Base-by-base conservation (phyloP, 2,888 invertebrate species). In the Catocala sponsa region DNA sequence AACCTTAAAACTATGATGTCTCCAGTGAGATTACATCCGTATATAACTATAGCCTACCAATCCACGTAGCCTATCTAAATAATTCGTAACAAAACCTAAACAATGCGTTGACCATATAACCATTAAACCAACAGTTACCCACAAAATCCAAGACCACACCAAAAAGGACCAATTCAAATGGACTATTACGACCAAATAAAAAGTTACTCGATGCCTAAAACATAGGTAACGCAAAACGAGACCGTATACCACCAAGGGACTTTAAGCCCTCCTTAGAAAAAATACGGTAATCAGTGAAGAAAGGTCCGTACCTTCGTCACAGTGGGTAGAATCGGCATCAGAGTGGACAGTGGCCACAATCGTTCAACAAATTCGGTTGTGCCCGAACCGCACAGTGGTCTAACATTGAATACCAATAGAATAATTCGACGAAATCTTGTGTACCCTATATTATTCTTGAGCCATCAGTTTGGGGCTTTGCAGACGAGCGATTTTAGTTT, bases 351-450 rank as follows among this genome's bases (percentile, higher is more conserved):
- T 46, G 32, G 11, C 12, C 46, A 50, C 54, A 51, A 60, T 62
- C 47, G 63, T 48, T 58, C 42, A 65, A 67, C 72, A 70, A 76
- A 74, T 78, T 66, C 56, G 61, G 56, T 41, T 32, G 52, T 32
- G 54, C 50, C 55, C 56, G 13, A 41, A 60, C 62, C 63, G 35
- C 9, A 38, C 59, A 61, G 56, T 59, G 54, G 44, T 51, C 52
- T 49, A 53, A 68, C 66, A 72, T 70, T 71, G 76, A 74, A 78
- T 72, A 63, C 72, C 69, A 79, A 79, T 79, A 55, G 68, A 77
- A 79, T 79, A 79, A 83, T 76, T 77, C 72, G 70, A 75, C 70
- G 64, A 73, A 76, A 73, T 74, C 79, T 72, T 76, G 63, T 70
- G 74, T 76, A 74, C 61, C 65, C 59, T 72, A 74, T 68, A 62